Evolutionary conservation across 2,797 vertebrate species (phyloP), one percentile per base, ranked within the genome.

Genomic region (Bryconaethiops microstoma): DNA sequence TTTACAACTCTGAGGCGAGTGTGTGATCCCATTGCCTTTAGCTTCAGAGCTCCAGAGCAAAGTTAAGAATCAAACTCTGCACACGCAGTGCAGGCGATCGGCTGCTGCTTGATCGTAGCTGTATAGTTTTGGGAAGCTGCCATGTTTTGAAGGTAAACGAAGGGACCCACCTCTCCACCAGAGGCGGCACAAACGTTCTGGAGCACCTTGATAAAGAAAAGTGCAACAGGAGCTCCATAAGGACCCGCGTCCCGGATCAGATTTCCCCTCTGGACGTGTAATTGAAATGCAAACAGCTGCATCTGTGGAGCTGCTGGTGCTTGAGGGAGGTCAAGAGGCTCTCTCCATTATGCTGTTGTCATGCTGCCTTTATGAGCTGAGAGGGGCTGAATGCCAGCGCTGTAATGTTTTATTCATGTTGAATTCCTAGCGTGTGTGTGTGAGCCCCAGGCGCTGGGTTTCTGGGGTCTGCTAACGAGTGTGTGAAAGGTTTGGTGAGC

Each of bases 401-500:
- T 91, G 91, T 89, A 87, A 93, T 94, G 93, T 92, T 89, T 93
- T 92, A 94, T 94, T 95, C 93, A 94, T 92, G 93, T 90, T 86
- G 87, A 91, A 95, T 94, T 94, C 94, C 92, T 92, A 81, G 76
- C 63, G n/a, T 72, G 81, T 72, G 83, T 83, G 82, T 88, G 74
- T 89, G 90, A 91, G 88, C 83, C 77, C 64, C 78, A 57, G 77
- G 81, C 86, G 84, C 74, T 74, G 78, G 29, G 59, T 82, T 86
- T 86, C 86, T 85, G 25, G 79, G 79, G 78, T 81, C 78, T 23
- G 62, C 86, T 86, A 87, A 87, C 74, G 64, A 85, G 83, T 81
- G 74, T 84, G 79, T 82, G 85, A 86, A 88, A 80, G 6, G 70
- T 71, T 79, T 82, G 78, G n/a, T 80, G 59, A 77, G 57, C 45